Evolutionary conservation across 2,888 invertebrate genomes (phyloP).

Genomic region (Ceriagrion tenellum): DNA sequence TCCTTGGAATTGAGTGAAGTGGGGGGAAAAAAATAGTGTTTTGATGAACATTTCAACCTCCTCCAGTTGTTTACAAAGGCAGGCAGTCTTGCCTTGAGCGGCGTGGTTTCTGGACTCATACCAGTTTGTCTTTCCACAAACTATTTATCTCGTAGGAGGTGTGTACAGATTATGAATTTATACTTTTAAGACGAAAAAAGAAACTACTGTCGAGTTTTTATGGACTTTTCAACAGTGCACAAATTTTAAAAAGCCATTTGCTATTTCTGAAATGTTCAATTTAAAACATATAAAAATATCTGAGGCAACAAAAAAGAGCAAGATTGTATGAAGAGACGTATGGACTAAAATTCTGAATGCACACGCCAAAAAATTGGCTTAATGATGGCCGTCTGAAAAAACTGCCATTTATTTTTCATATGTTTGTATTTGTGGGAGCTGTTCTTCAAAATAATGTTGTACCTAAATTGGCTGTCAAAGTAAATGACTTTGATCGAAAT

Average conservation of each 20-base stretch:
- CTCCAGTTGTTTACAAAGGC: not conserved
- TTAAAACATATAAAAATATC: not conserved
- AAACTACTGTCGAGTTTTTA: not conserved
- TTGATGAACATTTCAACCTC: not conserved
- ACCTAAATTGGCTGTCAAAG: constrained; percentile 55
- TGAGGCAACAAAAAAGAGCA: not conserved
- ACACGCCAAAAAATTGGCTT: constrained; percentile 47
- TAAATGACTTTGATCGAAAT: constrained; percentile 33
- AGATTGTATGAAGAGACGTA: not conserved
- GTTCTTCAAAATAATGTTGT: constrained; percentile 48
- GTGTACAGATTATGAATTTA: constrained; percentile 21
- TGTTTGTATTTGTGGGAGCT: constrained; percentile 52
- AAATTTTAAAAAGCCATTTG: not conserved
- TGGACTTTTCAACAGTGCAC: constrained; percentile 48
- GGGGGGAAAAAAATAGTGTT: not conserved
- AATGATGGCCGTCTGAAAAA: not conserved
- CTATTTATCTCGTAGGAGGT: constrained; percentile 15
- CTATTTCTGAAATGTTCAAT: not conserved
- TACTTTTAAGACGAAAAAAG: not conserved
- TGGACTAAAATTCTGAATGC: constrained; percentile 22
- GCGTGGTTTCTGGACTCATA: constrained; percentile 8
- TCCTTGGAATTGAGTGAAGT: not conserved
- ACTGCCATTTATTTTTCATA: constrained; percentile 53
- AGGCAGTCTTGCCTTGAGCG: constrained; percentile 8
- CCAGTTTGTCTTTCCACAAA: constrained; percentile 39